phyloP scores from a whole-genome alignment of 2,888 invertebrate species.

The Folsomia manolachei region DNA sequence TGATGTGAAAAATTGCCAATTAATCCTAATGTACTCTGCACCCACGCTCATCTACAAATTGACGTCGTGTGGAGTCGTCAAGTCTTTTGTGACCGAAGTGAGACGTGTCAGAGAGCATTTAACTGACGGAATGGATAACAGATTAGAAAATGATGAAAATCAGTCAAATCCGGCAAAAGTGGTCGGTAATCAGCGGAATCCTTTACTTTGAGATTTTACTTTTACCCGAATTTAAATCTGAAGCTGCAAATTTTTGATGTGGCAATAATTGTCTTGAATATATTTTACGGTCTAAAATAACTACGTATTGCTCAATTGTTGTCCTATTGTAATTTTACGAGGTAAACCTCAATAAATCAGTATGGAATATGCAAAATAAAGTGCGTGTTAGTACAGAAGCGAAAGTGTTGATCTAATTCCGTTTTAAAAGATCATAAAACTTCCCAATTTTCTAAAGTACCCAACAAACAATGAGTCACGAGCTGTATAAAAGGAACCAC shows the following conservation, averaged over 20 bases:
- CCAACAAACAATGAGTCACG: too few relatives aligned
- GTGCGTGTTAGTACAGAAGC: background rate
- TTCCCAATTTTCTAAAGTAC: too few relatives aligned
- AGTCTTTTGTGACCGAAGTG: constrained; percentile 15
- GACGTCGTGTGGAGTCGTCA: constrained; percentile 16
- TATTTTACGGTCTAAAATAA: background rate
- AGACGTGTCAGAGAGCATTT: background rate
- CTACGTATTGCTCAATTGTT: too few relatives aligned
- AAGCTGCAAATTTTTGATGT: background rate
- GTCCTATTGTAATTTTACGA: too few relatives aligned
- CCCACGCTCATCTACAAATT: constrained; percentile 18
- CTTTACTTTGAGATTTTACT: too few relatives aligned
- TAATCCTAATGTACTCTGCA: constrained; percentile 15
- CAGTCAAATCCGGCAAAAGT: background rate
- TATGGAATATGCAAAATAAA: background rate
- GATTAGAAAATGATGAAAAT: background rate
- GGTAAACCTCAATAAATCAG: background rate
- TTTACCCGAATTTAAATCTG: background rate
- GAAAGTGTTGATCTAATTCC: background rate
- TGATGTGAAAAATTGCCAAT: background rate
- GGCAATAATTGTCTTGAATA: background rate
- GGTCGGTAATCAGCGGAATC: too few relatives aligned
- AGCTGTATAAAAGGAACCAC: too few relatives aligned
- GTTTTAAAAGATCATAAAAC: too few relatives aligned
- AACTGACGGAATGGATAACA: background rate